Conservation (phyloP, 2,888 invertebrate species). For the Trichacis sp. region DNA sequence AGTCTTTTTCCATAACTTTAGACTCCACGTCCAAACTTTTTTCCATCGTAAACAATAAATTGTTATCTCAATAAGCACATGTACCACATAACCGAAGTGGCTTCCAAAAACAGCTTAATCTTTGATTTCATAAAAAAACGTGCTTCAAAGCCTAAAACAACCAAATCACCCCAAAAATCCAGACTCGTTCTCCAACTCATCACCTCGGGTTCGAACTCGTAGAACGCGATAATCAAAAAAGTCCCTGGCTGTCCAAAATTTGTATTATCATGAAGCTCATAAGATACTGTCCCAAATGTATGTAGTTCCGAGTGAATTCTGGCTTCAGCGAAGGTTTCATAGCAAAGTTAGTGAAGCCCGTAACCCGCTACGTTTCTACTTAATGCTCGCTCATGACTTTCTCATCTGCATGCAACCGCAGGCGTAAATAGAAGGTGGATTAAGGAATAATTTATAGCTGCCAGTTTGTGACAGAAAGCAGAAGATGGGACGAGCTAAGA, state of each 20-base stretch:
- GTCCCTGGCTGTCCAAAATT: neutral
- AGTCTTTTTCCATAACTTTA: no score
- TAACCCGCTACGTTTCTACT: constrained; percentile 28
- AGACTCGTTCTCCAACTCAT: no score
- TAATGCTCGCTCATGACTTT: constrained; percentile 21
- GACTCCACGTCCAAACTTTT: no score
- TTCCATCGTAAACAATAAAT: no score
- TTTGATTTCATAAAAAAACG: no score
- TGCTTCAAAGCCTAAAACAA: no score
- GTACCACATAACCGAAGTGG: no score
- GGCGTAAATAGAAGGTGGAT: constrained; percentile 35
- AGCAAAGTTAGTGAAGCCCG: constrained; percentile 26
- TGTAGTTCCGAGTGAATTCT: constrained; percentile 18
- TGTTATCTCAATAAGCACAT: no score
- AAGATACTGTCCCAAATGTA: constrained; percentile 16
- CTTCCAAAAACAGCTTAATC: no score
- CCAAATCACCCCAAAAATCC: neutral
- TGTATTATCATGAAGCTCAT: constrained; percentile 13
- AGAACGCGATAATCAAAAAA: neutral
- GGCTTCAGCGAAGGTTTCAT: constrained; percentile 19
- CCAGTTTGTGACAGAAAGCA: constrained; percentile 27
- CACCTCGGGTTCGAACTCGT: no score
- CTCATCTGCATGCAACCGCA: constrained; percentile 18
- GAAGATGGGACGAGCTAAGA: constrained; percentile 25
- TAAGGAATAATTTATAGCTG: constrained; percentile 35